Percentiles rank a stretch among this genome's conserved stretches.
These are phyloP conservation scores for Microcebus jonahi DNA, from an alignment of 2,113 vertebrate species.

Conservation along the genomic window DNA sequence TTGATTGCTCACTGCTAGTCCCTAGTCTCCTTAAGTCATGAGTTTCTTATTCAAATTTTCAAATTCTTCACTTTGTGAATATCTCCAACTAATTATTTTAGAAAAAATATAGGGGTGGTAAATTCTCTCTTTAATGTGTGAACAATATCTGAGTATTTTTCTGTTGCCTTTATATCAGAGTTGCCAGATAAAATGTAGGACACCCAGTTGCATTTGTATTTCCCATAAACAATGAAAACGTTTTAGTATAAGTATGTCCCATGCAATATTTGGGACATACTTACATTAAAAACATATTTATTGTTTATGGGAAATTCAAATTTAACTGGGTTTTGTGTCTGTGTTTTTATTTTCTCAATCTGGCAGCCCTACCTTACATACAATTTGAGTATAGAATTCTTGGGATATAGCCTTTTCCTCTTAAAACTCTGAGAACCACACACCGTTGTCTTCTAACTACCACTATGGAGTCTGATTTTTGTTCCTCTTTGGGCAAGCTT, in stretches of 20 bases:
- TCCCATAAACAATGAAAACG: background rate
- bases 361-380: background rate
- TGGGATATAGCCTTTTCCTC: background rate
- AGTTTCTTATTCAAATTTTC: background rate
- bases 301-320: background rate
- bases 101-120: background rate
- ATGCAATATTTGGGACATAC: background rate
- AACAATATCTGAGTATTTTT: background rate
- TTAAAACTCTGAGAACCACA: background rate
- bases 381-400: background rate
- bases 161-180: background rate
- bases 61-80: slow-evolving; percentile 26
- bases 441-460: background rate
- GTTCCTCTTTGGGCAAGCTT: background rate
- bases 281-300: background rate
- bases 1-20: background rate
- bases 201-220: background rate
- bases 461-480: background rate
- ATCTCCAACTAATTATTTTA: background rate
- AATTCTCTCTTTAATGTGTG: background rate
- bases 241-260: background rate
- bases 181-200: slow-evolving; percentile 33
- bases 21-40: background rate
- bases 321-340: background rate
- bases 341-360: background rate